phyloP scores from a whole-genome alignment of 2,888 invertebrate species.

The Alsophila aescularia region DNA sequence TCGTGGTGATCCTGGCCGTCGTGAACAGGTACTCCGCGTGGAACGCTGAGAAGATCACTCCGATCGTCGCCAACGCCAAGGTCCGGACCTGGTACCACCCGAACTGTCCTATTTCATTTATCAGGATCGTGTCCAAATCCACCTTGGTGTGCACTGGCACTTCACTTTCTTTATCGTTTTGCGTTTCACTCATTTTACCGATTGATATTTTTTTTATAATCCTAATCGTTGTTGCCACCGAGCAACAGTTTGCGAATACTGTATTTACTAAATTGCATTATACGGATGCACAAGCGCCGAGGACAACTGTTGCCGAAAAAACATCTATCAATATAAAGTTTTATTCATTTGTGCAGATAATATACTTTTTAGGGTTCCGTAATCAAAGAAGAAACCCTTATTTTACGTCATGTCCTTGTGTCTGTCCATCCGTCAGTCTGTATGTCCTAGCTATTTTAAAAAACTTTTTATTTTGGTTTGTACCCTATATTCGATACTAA shows the following conservation, averaged over 20 bases:
- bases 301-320: no score
- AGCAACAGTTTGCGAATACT: background rate
- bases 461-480: no score
- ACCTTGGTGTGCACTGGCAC: conserved; percentile 33
- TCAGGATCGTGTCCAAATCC: conserved; percentile 63
- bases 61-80: conserved; percentile 47
- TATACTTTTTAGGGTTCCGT: no score
- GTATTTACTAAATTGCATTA: no score
- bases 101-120: conserved; percentile 71
- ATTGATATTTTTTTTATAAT: background rate
- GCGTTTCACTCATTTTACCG: conserved; percentile 1
- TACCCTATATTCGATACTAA: no score
- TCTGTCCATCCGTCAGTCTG: no score
- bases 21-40: conserved; percentile 69
- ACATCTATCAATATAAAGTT: no score
- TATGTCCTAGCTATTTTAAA: no score
- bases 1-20: conserved; percentile 63
- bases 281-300: no score
- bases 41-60: conserved; percentile 60
- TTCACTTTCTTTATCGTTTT: background rate
- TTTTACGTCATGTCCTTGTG: no score
- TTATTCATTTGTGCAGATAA: no score
- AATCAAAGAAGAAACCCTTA: no score
- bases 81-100: conserved; percentile 62
- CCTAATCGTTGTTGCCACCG: background rate